Evolutionary conservation across 30 jellyfish, hydroid and myxozoan species (phyloP).

Genomic region (Turritopsis dohrnii): DNA sequence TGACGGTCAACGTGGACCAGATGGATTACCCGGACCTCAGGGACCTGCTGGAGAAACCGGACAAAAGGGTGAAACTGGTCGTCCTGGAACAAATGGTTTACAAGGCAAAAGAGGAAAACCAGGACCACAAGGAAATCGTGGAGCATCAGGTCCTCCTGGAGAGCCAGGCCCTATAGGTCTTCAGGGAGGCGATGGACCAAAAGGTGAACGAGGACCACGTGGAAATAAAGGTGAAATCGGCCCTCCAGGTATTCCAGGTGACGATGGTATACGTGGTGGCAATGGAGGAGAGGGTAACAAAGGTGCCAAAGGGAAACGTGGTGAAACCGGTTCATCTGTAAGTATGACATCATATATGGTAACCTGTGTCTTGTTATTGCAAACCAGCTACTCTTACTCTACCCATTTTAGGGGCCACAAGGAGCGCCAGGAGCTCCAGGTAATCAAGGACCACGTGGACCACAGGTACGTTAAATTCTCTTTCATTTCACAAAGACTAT

Average conservation of each 20-base stretch:
- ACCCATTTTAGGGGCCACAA: conserved; percentile 35
- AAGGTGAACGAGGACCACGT: conserved; percentile 45
- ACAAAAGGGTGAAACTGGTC: conserved; percentile 54
- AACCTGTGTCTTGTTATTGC: neutral
- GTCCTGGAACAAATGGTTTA: conserved; percentile 49
- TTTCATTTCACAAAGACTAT: neutral
- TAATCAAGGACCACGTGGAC: conserved; percentile 39
- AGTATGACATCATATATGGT: neutral
- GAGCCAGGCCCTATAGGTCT: conserved; percentile 28
- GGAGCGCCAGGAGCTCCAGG: conserved; percentile 41
- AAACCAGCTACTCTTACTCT: neutral
- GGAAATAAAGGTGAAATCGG: conserved; percentile 54
- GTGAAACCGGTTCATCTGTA: conserved; percentile 34
- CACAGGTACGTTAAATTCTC: conserved; percentile 14
- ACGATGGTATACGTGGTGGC: conserved; percentile 46
- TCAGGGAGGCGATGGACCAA: conserved; percentile 41
- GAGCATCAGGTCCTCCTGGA: conserved; percentile 47
- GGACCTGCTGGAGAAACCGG: conserved; percentile 87
- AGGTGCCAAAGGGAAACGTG: conserved; percentile 33
- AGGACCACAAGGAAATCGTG: conserved; percentile 71
- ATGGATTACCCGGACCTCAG: conserved; percentile 60
- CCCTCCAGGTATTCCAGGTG: conserved; percentile 44
- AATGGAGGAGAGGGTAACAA: conserved; percentile 40
- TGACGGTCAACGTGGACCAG: conserved; percentile 69
- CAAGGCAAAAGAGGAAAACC: conserved; percentile 58